A percentile compares a stretch with the other conserved stretches of the same genome.
These are phyloP conservation scores for Lathronympha strigana DNA, from an alignment of 2,888 invertebrate species.

Conservation along the genomic window DNA sequence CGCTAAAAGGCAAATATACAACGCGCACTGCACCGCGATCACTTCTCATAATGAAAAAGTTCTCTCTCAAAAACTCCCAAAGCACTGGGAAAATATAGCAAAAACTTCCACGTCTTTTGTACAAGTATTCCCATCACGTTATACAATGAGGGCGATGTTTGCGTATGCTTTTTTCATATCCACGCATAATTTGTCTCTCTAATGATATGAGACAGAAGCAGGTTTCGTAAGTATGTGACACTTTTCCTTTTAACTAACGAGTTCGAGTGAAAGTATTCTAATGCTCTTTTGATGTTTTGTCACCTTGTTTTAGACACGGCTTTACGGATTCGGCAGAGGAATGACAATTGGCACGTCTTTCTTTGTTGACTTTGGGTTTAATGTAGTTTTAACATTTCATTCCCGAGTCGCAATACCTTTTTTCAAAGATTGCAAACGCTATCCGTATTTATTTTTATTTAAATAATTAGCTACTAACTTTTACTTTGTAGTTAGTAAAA, in stretches of 20 bases:
- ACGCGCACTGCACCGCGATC: slow-evolving; percentile 34
- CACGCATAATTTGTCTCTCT: slow-evolving; percentile 47
- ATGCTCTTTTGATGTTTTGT: slow-evolving; percentile 50
- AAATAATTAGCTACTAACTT: no score
- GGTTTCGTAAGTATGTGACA: slow-evolving; percentile 60
- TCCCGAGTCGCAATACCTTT: neutral
- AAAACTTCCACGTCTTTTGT: slow-evolving; percentile 39
- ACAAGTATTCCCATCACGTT: slow-evolving; percentile 40
- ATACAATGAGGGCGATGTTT: slow-evolving; percentile 34
- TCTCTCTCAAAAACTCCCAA: slow-evolving; percentile 31
- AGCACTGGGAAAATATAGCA: slow-evolving; percentile 35
- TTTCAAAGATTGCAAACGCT: no score
- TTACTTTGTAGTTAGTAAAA: no score
- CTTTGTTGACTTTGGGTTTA: slow-evolving; percentile 15
- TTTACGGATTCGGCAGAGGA: slow-evolving; percentile 19
- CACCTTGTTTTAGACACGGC: slow-evolving; percentile 44
- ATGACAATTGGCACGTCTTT: slow-evolving; percentile 17
- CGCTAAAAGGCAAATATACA: slow-evolving; percentile 37
- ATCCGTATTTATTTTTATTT: no score
- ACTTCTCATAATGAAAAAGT: slow-evolving; percentile 41
- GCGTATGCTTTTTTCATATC: slow-evolving; percentile 35
- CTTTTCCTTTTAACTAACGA: slow-evolving; percentile 65
- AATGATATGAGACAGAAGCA: slow-evolving; percentile 51
- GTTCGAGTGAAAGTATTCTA: slow-evolving; percentile 53
- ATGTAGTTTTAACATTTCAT: neutral